Conservation (phyloP, 2,888 invertebrate genomes). For the Andrena trimmerana region DNA sequence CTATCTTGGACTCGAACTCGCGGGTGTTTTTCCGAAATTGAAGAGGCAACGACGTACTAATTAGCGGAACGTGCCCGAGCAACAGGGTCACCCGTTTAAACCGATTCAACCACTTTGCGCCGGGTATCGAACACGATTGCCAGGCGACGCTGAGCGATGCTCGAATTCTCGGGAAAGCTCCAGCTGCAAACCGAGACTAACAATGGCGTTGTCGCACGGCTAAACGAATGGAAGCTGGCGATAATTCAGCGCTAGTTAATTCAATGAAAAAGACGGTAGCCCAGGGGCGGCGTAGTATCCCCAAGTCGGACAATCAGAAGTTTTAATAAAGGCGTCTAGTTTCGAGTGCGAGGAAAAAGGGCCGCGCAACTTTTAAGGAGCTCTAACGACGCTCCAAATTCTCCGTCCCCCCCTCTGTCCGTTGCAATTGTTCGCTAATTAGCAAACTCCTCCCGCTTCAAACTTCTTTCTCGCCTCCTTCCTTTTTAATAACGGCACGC, state of each 20-base stretch:
- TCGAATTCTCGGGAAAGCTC: too few relatives aligned
- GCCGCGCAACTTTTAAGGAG: slow-evolving; percentile 42
- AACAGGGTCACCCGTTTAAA: too few relatives aligned
- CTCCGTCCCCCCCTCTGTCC: not conserved
- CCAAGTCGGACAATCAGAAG: slow-evolving; percentile 44
- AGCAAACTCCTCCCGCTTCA: slow-evolving; percentile 50
- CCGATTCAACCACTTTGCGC: too few relatives aligned
- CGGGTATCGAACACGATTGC: too few relatives aligned
- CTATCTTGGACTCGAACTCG: too few relatives aligned
- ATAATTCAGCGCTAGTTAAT: slow-evolving; percentile 12
- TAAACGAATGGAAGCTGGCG: not conserved
- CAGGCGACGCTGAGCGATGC: too few relatives aligned
- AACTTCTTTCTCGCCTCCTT: slow-evolving; percentile 23
- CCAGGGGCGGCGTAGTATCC: not conserved
- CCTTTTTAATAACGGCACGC: slow-evolving; percentile 21
- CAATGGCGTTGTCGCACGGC: not conserved
- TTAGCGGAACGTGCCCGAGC: too few relatives aligned
- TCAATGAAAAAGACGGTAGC: not conserved
- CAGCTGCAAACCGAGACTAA: too few relatives aligned
- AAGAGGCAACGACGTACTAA: too few relatives aligned
- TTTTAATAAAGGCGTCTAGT: slow-evolving; percentile 56
- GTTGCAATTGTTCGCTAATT: slow-evolving; percentile 57
- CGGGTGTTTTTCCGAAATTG: too few relatives aligned
- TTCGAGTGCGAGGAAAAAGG: slow-evolving; percentile 11
- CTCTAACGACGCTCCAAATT: slow-evolving; percentile 43